Conservation (phyloP, 1,140 invertebrate species). For the Pseudomyrmex dendroicus region DNA sequence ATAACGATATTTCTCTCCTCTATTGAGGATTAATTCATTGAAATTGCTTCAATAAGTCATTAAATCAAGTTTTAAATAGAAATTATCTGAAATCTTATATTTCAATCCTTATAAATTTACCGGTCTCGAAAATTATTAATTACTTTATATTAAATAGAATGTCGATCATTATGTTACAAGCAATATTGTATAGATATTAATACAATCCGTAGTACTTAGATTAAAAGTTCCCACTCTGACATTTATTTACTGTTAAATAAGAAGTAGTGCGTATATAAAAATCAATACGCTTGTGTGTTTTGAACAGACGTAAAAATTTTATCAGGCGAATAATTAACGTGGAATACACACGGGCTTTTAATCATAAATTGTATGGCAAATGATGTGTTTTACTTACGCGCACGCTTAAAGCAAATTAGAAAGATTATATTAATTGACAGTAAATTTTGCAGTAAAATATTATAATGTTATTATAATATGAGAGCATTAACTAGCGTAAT, state of each 20-base stretch:
- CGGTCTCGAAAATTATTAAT: not conserved
- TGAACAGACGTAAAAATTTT: not conserved
- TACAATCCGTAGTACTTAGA: not conserved
- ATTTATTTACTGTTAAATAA: constrained; percentile 20
- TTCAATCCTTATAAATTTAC: not conserved
- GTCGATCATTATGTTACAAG: not conserved
- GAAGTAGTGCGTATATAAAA: not conserved
- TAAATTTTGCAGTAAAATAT: too few species aligned
- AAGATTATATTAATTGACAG: not conserved
- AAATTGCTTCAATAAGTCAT: too few species aligned
- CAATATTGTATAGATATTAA: not conserved
- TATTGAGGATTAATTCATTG: too few species aligned
- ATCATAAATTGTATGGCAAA: not conserved
- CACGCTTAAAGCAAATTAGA: not conserved
- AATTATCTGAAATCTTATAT: too few species aligned
- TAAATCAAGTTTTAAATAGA: too few species aligned
- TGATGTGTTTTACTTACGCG: too few species aligned
- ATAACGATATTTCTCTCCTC: too few species aligned
- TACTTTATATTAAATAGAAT: not conserved
- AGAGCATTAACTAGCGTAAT: not conserved
- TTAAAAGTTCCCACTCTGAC: not conserved
- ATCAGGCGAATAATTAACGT: not conserved
- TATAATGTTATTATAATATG: not conserved
- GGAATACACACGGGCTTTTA: not conserved
- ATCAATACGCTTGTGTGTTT: not conserved